phyloP scores from a whole-genome alignment of 2,888 invertebrate genomes.

The Cephus runcator region DNA sequence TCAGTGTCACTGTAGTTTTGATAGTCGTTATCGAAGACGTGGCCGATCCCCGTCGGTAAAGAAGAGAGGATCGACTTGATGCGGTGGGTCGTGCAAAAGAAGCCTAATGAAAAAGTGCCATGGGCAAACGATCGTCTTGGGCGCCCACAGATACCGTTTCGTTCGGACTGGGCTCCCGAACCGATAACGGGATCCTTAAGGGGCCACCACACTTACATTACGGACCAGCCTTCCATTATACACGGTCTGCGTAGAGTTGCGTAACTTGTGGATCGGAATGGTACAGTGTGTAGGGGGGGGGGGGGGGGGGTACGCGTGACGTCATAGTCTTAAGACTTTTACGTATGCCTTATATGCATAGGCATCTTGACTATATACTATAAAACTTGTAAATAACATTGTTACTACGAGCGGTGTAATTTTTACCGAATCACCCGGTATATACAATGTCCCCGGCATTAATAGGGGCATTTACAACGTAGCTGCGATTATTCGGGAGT shows the following conservation, averaged over 20 bases:
- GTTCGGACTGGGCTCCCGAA: background rate
- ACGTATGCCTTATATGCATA: background rate
- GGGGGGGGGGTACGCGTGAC: background rate
- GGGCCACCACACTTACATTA: background rate
- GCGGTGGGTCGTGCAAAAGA: background rate
- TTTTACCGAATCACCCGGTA: too few species aligned
- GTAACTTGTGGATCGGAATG: background rate
- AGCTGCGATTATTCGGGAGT: background rate
- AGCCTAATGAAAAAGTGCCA: background rate
- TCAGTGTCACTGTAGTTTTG: background rate
- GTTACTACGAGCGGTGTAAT: too few species aligned
- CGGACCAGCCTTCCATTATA: background rate
- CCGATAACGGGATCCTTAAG: conserved; percentile 2
- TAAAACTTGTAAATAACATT: too few species aligned
- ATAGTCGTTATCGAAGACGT: background rate
- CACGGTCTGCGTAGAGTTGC: background rate
- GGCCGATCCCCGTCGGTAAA: background rate
- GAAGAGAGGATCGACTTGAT: background rate
- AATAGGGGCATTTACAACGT: background rate
- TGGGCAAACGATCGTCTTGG: background rate
- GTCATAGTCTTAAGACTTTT: background rate
- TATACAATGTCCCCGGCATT: background rate
- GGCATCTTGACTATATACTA: too few species aligned
- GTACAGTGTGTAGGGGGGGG: background rate
- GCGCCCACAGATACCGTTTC: background rate